Conservation (phyloP, 2,888 invertebrate species). For the Stegana nigrithorax region DNA sequence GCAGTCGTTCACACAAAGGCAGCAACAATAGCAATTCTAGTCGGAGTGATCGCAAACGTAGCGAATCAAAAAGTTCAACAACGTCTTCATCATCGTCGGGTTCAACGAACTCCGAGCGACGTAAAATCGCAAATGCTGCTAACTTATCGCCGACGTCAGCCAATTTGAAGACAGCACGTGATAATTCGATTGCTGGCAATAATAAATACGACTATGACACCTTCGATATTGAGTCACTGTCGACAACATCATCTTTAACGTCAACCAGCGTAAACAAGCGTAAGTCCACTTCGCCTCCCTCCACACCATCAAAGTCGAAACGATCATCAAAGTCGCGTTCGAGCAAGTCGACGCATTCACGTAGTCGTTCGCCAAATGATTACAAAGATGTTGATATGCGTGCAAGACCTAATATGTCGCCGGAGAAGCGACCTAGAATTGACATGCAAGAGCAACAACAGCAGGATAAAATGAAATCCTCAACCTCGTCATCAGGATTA, state of each 20-base stretch:
- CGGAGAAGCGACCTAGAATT: constrained; percentile 38
- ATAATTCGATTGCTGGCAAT: constrained; percentile 33
- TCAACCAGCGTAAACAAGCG: constrained; percentile 46
- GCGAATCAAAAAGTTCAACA: constrained; percentile 57
- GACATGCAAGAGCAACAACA: neutral
- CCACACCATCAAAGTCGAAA: constrained; percentile 57
- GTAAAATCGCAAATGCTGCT: constrained; percentile 37
- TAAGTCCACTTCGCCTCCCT: constrained; percentile 56
- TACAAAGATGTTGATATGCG: constrained; percentile 58
- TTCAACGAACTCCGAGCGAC: constrained; percentile 38
- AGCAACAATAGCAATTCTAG: constrained; percentile 31
- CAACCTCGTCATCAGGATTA: constrained; percentile 1
- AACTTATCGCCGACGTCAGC: constrained; percentile 38
- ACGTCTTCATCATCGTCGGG: constrained; percentile 52
- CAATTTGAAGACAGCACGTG: too few relatives aligned
- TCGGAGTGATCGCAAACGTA: constrained; percentile 51
- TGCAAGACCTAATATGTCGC: constrained; percentile 37
- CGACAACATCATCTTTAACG: too few relatives aligned
- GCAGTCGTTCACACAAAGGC: constrained; percentile 46
- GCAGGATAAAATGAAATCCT: constrained; percentile 1
- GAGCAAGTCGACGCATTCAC: constrained; percentile 45
- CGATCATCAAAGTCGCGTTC: constrained; percentile 37
- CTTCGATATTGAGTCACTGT: constrained; percentile 42
- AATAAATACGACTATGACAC: constrained; percentile 46
- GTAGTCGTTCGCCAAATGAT: constrained; percentile 60